Conservation (phyloP, 2,797 vertebrate genomes). For the Phyllotis vaccarum region DNA sequence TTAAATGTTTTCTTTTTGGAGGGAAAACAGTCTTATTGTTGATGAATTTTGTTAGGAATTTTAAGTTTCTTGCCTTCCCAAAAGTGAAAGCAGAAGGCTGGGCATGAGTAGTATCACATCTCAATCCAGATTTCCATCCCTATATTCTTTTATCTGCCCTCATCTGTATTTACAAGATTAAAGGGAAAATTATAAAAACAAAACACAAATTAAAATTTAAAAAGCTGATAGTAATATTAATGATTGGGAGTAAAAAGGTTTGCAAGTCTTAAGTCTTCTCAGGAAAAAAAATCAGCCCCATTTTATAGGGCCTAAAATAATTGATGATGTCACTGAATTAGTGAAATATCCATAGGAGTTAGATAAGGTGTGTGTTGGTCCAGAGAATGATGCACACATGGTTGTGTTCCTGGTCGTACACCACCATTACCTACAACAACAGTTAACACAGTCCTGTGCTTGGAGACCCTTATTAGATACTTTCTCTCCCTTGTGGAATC, state of each 20-base stretch:
- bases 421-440: neutral
- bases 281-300: neutral
- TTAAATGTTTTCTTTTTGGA: neutral
- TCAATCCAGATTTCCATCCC: neutral
- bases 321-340: neutral
- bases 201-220: slow-evolving; percentile 1
- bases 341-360: neutral
- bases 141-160: neutral
- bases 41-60: neutral
- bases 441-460: too few species aligned
- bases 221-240: neutral
- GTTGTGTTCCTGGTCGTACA: neutral
- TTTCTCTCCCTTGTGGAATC: neutral
- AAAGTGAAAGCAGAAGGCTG: neutral
- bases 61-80: neutral
- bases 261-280: neutral
- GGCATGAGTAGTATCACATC: neutral
- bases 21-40: neutral
- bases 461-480: neutral
- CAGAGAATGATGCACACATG: neutral
- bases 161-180: neutral
- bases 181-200: neutral
- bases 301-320: neutral
- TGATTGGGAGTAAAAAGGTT: neutral
- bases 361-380: neutral